A percentile compares a stretch with the other conserved stretches of the same genome.
Conservation (phyloP, 2,797 vertebrate species). For the Rousettus madagascariensis region DNA sequence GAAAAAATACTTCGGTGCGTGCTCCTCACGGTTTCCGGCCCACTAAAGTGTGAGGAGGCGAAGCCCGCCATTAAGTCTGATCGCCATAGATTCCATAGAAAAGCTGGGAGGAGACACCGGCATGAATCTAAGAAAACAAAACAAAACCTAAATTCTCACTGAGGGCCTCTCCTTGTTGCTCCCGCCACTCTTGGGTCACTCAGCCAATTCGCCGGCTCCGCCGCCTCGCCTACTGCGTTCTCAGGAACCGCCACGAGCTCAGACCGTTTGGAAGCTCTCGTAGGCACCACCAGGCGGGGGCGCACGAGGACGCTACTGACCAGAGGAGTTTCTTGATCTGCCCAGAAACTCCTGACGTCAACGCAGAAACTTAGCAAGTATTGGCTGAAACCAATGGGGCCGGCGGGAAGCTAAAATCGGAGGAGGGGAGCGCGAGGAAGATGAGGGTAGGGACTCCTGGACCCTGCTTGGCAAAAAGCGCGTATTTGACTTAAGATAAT, state of each 20-base stretch:
- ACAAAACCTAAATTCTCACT: slow-evolving; percentile 5
- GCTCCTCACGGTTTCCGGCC: background rate
- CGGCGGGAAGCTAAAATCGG: background rate
- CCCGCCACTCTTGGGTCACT: fast-evolving
- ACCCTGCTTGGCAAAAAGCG: background rate
- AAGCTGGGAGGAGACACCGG: background rate
- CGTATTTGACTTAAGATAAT: background rate
- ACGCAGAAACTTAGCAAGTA: background rate
- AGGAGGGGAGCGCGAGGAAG: background rate
- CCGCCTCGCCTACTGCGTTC: fast-evolving
- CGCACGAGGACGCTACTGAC: background rate
- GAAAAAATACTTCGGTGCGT: background rate
- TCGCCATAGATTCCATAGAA: background rate
- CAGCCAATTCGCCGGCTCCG: fast-evolving
- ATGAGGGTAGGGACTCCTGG: too few species aligned
- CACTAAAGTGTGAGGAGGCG: background rate
- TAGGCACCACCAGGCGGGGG: background rate
- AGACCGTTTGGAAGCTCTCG: background rate
- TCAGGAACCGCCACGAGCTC: background rate
- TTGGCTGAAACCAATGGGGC: background rate
- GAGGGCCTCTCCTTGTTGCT: background rate
- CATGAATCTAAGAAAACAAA: background rate
- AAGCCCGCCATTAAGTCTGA: background rate
- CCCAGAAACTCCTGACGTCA: slow-evolving; percentile 52
- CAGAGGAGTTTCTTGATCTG: background rate